Conservation (phyloP, 2,113 vertebrate genomes). For the Pangasianodon hypophthalmus region DNA sequence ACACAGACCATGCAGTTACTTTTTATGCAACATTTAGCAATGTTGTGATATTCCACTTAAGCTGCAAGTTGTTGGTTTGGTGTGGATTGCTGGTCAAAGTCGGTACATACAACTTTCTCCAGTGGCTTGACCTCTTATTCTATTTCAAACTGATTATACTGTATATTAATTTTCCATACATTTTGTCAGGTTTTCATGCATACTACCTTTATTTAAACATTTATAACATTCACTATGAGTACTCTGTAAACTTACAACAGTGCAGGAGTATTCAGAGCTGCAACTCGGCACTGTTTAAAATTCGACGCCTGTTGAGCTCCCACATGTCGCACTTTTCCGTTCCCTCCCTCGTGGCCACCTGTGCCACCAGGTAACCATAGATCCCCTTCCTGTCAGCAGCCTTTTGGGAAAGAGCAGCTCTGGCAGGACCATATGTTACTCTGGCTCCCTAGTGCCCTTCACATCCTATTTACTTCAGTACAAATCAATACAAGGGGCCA, state of each 20-base stretch:
- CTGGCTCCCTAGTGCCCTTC: constrained; percentile 30
- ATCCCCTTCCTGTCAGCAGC: constrained; percentile 18
- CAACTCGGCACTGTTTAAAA: constrained; percentile 16
- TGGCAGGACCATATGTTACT: constrained; percentile 48
- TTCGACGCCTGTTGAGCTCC: constrained; percentile 32
- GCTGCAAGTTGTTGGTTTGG: background rate
- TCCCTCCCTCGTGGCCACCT: constrained; percentile 17
- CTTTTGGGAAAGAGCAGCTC: constrained; percentile 29
- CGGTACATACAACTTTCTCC: background rate
- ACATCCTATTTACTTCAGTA: constrained; percentile 25
- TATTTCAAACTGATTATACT: background rate
- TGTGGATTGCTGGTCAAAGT: background rate
- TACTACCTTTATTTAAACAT: background rate
- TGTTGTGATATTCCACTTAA: background rate
- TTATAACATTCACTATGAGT: background rate
- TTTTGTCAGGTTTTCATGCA: background rate
- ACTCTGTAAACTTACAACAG: background rate
- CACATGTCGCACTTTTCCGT: constrained; percentile 39
- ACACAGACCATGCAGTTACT: background rate
- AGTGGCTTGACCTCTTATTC: background rate
- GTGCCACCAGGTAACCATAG: constrained; percentile 34
- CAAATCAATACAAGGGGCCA: constrained; percentile 33
- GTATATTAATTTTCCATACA: background rate
- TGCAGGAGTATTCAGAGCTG: background rate
- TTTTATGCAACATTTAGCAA: background rate